phyloP scores from a whole-genome alignment of 2,888 invertebrate species.

The Polyommatus iphigenia region DNA sequence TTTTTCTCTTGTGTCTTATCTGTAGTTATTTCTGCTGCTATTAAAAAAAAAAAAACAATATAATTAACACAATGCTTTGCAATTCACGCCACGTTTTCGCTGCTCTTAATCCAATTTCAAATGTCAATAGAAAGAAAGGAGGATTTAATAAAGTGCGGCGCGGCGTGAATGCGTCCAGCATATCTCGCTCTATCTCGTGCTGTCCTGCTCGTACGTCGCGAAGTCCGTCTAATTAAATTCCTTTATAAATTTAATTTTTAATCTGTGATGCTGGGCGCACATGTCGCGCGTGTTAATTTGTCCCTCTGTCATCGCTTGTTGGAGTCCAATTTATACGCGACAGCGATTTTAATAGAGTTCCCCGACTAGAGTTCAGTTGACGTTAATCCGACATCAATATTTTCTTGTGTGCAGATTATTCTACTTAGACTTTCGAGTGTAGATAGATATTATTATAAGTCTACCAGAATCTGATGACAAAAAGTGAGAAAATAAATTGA shows the following conservation, averaged over 20 bases:
- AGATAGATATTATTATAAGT: too few species aligned
- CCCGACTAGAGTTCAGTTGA: neutral
- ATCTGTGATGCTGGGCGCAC: slow-evolving; percentile 43
- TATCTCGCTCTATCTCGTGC: neutral
- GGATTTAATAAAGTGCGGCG: slow-evolving; percentile 31
- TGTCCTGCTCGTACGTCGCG: slow-evolving; percentile 29
- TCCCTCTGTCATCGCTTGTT: slow-evolving; percentile 53
- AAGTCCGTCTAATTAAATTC: slow-evolving; percentile 41
- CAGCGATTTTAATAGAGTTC: slow-evolving; percentile 29
- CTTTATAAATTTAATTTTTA: slow-evolving; percentile 41
- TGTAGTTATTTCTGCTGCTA: neutral
- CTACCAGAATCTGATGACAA: too few species aligned
- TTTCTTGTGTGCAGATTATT: too few species aligned
- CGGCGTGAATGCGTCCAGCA: slow-evolving; percentile 9
- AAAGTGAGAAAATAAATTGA: too few species aligned
- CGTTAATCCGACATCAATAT: neutral
- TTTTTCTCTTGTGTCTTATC: neutral
- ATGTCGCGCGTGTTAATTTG: slow-evolving; percentile 56
- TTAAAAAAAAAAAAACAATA: neutral
- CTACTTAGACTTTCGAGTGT: too few species aligned
- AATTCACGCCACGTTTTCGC: slow-evolving; percentile 1
- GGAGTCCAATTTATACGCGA: slow-evolving; percentile 40
- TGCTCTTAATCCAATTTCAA: slow-evolving; percentile 10
- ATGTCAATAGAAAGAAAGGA: slow-evolving; percentile 26
- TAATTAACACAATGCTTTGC: neutral